Evolutionary conservation across 1,140 invertebrate genomes (phyloP).

Genomic region (Paraescarpia echinospica): DNA sequence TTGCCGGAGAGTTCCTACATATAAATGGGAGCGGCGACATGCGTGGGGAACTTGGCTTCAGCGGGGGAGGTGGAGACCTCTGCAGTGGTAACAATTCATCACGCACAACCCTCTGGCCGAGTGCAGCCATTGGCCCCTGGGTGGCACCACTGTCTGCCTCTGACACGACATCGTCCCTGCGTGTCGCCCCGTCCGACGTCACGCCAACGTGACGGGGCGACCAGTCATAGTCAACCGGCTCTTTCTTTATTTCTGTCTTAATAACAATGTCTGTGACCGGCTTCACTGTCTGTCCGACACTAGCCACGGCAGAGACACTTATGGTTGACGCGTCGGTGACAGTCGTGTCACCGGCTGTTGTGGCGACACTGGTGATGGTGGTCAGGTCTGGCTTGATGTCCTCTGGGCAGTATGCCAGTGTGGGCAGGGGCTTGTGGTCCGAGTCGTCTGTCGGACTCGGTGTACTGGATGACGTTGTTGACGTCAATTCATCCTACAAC

Average conservation of each 20-base stretch:
- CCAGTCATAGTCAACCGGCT: background rate
- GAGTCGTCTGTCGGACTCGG: slow-evolving; percentile 17
- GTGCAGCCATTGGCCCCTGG: background rate
- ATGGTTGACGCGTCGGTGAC: background rate
- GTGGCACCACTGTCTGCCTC: slow-evolving; percentile 1
- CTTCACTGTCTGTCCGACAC: slow-evolving; percentile 26
- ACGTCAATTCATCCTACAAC: slow-evolving; percentile 22
- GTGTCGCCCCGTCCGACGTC: slow-evolving; percentile 17
- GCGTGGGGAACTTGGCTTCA: slow-evolving; percentile 11
- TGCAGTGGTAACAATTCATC: slow-evolving; percentile 6
- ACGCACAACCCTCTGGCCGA: background rate
- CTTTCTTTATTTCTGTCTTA: slow-evolving; percentile 18
- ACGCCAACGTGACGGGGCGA: background rate
- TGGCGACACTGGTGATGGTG: background rate
- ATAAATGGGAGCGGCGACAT: slow-evolving; percentile 2
- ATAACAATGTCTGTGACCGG: slow-evolving; percentile 29
- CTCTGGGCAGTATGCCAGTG: background rate
- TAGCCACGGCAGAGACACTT: background rate
- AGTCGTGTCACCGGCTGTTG: background rate
- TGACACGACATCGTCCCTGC: slow-evolving; percentile 28
- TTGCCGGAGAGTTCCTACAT: background rate
- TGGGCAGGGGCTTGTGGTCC: background rate
- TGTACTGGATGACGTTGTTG: slow-evolving; percentile 11
- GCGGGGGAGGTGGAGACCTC: slow-evolving; percentile 1
- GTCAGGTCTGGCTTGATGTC: slow-evolving; percentile 9